Conservation (phyloP, 2,888 invertebrate genomes). For the Agrypnus murinus region DNA sequence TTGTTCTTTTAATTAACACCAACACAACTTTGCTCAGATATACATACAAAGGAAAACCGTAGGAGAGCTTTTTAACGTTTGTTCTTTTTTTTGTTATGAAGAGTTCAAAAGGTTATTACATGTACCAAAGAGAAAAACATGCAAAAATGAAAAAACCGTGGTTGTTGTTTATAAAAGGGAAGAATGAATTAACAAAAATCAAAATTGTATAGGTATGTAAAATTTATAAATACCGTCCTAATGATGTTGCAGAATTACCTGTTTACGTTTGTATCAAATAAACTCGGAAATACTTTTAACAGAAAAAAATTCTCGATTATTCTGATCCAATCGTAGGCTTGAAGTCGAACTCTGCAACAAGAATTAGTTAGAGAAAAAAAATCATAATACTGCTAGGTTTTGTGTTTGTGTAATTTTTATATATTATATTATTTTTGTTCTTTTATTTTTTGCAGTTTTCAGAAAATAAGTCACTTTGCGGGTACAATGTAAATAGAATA, state of each 20-base stretch:
- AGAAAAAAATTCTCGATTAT: too few relatives aligned
- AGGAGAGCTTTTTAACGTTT: not conserved
- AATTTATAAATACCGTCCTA: conserved; percentile 24
- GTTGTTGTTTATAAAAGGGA: too few relatives aligned
- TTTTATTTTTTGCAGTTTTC: not conserved
- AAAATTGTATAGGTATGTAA: conserved; percentile 9
- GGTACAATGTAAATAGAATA: conserved; percentile 54
- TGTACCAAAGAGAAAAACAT: too few relatives aligned
- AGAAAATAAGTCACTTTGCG: conserved; percentile 48
- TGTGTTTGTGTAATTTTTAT: not conserved
- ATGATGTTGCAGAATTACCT: conserved; percentile 18
- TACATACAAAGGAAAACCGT: not conserved
- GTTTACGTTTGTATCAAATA: not conserved
- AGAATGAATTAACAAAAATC: not conserved
- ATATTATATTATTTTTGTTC: not conserved
- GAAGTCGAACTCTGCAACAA: conserved; percentile 10
- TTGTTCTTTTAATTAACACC: not conserved
- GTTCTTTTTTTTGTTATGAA: too few relatives aligned
- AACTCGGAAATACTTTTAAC: too few relatives aligned
- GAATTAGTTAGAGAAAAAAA: conserved; percentile 16
- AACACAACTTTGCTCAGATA: not conserved
- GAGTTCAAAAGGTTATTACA: too few relatives aligned
- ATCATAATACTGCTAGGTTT: not conserved
- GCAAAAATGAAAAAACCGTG: too few relatives aligned
- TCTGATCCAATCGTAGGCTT: not conserved